Evolutionary conservation across 2,113 vertebrate species (phyloP).

Genomic region (Entelurus aequoreus): DNA sequence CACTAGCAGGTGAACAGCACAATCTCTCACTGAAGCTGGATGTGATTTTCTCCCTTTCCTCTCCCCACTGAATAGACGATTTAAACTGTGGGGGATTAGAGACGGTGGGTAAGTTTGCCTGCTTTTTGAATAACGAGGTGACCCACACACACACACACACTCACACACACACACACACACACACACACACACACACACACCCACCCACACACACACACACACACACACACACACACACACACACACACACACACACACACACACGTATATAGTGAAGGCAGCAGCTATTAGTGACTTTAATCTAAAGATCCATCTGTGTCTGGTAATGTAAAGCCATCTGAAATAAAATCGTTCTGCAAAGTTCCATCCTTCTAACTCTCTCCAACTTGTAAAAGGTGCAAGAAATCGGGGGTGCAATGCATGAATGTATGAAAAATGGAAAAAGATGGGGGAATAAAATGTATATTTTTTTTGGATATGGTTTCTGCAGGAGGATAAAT

Average conservation of each 20-base stretch:
- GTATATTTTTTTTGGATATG: no score
- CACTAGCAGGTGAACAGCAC: conserved; percentile 34
- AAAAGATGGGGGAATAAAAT: no score
- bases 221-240: no score
- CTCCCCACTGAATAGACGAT: conserved; percentile 30
- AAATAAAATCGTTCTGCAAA: conserved; percentile 55
- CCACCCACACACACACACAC: background rate
- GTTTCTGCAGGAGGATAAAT: no score
- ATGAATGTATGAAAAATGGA: no score
- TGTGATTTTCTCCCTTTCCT: conserved; percentile 11
- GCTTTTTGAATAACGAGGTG: conserved; percentile 42
- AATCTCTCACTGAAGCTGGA: conserved; percentile 30
- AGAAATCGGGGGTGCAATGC: conserved; percentile 13
- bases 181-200: no score
- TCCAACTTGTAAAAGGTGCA: conserved; percentile 42
- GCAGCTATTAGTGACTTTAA: conserved; percentile 55
- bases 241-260: no score
- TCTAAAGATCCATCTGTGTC: conserved; percentile 61
- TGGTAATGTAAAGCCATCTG: conserved; percentile 55
- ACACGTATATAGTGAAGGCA: conserved; percentile 6
- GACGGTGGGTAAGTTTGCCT: conserved; percentile 33
- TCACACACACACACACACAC: no score
- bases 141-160: background rate
- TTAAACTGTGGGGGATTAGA: conserved; percentile 44
- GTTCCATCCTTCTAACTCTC: conserved; percentile 2